Evolutionary conservation across 2,113 vertebrate species (phyloP).

Genomic region (Phaethornis superciliosus): DNA sequence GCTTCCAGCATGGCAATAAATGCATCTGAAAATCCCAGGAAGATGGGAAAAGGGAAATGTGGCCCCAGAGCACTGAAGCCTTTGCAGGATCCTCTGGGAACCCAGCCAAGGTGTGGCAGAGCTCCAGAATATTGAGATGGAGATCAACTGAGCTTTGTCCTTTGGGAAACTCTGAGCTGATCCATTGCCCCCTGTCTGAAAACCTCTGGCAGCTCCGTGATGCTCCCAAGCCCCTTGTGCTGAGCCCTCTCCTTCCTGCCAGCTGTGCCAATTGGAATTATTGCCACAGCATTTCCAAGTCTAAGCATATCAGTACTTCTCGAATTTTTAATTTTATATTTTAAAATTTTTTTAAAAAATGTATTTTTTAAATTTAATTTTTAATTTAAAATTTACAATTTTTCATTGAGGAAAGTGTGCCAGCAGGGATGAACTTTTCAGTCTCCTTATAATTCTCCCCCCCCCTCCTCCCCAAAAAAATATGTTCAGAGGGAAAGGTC

Average conservation of each 20-base stretch:
- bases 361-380: too few species aligned
- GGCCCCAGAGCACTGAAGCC: rapidly evolving
- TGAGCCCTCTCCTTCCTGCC: background rate
- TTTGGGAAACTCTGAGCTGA: background rate
- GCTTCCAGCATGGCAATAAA: rapidly evolving
- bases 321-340: too few species aligned
- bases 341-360: too few species aligned
- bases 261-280: background rate
- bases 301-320: conserved; percentile 26
- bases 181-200: background rate
- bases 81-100: background rate
- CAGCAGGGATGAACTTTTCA: too few species aligned
- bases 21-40: background rate
- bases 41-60: background rate
- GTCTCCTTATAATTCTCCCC: background rate
- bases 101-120: background rate
- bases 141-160: conserved; percentile 4
- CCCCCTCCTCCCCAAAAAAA: too few species aligned
- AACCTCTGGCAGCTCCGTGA: background rate
- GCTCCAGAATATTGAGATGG: conserved; percentile 10
- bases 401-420: too few species aligned
- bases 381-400: background rate
- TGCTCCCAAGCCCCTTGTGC: background rate
- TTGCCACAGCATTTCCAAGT: background rate
- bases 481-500: conserved; percentile 2